Evolutionary conservation across 2,888 invertebrate species (phyloP).

Genomic region (Plebejus argus): DNA sequence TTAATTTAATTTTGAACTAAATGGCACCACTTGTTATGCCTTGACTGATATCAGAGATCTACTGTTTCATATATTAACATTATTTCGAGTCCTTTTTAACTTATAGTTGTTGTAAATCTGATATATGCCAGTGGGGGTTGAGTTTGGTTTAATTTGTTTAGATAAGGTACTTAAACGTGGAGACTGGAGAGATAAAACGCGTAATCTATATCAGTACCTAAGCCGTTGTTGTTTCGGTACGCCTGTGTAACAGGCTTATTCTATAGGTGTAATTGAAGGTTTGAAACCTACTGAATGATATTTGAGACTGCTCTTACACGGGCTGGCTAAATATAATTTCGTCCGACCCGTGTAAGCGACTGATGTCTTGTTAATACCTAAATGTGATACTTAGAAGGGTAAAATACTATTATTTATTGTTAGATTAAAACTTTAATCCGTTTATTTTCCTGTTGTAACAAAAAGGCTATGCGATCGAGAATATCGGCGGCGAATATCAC

Average conservation of each 20-base stretch:
- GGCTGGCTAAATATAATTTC: slow-evolving; percentile 5
- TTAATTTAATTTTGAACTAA: background rate
- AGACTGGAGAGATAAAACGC: background rate
- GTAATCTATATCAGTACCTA: slow-evolving; percentile 14
- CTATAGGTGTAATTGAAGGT: background rate
- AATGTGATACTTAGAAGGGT: slow-evolving; percentile 64
- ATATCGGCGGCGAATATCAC: background rate
- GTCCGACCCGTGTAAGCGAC: slow-evolving; percentile 47
- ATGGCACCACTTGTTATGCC: background rate
- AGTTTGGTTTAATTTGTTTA: background rate
- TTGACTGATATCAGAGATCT: background rate
- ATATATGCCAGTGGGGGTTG: background rate
- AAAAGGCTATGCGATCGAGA: background rate
- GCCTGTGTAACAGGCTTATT: background rate
- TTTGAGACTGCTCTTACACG: background rate
- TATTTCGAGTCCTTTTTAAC: background rate
- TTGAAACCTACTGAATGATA: slow-evolving; percentile 13
- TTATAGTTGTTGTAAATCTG: background rate
- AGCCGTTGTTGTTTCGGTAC: background rate
- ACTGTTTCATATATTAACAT: background rate
- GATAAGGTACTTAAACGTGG: background rate
- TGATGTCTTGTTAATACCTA: slow-evolving; percentile 63
- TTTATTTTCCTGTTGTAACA: slow-evolving; percentile 6
- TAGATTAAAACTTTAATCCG: background rate
- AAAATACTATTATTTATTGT: slow-evolving; percentile 37